Evolutionary conservation across 2,113 vertebrate genomes (phyloP), one percentile per base, ranked within the genome.

Genomic region (Toxostoma redivivum): DNA sequence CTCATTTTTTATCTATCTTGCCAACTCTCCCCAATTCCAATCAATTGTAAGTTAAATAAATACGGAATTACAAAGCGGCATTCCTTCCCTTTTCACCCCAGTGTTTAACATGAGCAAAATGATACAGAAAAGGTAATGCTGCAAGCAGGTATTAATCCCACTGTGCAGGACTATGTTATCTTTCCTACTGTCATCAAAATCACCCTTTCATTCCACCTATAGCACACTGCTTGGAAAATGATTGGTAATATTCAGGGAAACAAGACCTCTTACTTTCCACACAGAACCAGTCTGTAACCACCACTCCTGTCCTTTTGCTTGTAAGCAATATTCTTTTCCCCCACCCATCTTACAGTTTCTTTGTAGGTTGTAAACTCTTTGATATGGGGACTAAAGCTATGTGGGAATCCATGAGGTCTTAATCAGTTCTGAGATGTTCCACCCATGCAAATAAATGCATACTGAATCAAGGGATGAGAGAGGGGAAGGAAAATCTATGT

Each of bases 381-480:
- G 76, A 94, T 88, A 95, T 23, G 37, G 33, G 70, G 33, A 91
- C 66, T 90, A 87, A 85, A 95, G 45, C 71, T 88, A 27, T 73
- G 67, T 74, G 80, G 74, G 92, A 96, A 95, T 86, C 94, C 65
- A 82, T 6, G 0, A 69, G 76, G 47, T 76, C 61, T 84, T 82
- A 61, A 92, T 84, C 81, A 80, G 71, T 74, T 94, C 80, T 67
- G 51, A 73, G 72, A 74, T 70, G 51, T 83, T 88, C 66, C 60
- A 96, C 67, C 79, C 90, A 94, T 57, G 86, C 85, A 96, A 96
- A 97, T 89, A 85, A 69, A 85, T 45, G 69, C 93, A 92, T 88
- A 69, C 20, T 64, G 79, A 90, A 88, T 28, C 1, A 5, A 37
- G 47, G 45, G 42, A 61, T 72, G 64, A 58, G 71, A 85, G 42